Conservation (phyloP, 2,797 vertebrate species). For the Eidolon dupreanum region DNA sequence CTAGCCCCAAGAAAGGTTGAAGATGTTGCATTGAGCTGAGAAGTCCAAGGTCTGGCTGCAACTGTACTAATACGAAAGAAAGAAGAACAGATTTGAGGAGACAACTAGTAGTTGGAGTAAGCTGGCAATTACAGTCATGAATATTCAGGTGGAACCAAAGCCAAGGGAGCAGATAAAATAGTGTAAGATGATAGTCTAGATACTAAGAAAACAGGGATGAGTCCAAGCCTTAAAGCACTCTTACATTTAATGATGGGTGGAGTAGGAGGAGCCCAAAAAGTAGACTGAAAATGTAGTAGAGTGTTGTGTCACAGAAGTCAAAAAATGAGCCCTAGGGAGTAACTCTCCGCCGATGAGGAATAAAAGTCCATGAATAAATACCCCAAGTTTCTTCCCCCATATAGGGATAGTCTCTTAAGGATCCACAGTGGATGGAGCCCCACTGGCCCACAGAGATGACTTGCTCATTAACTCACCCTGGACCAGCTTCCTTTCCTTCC, state of each 20-base stretch:
- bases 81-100: background rate
- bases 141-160: background rate
- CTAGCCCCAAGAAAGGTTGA: background rate
- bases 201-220: background rate
- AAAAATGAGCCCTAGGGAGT: background rate
- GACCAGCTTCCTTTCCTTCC: background rate
- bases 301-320: background rate
- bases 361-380: background rate
- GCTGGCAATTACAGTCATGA: background rate
- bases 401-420: background rate
- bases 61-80: background rate
- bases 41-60: background rate
- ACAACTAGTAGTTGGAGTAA: background rate
- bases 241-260: background rate
- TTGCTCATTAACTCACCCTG: background rate
- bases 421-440: background rate
- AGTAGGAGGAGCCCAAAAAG: background rate
- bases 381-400: background rate
- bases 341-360: background rate
- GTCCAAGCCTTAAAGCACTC: background rate
- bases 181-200: accelerated
- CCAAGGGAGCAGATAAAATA: background rate
- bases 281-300: background rate
- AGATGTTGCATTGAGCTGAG: background rate
- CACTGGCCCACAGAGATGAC: background rate